Conservation (phyloP, 1,140 invertebrate species). For the Ridgeia piscesae region DNA sequence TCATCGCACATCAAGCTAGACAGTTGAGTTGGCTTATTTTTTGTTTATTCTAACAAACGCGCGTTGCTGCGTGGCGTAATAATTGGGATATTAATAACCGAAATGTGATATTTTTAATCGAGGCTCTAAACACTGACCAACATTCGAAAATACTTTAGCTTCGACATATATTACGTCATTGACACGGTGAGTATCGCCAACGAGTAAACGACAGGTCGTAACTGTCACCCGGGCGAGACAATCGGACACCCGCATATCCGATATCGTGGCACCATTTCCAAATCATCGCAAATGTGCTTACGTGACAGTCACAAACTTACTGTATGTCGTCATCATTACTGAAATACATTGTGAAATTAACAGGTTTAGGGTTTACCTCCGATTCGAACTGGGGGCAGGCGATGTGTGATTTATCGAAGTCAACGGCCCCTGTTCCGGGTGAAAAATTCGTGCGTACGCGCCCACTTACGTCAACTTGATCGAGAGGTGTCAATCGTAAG, state of each 20-base stretch:
- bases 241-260: neutral
- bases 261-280: neutral
- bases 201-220: neutral
- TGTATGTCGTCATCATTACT: neutral
- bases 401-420: neutral
- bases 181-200: neutral
- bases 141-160: neutral
- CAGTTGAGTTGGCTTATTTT: neutral
- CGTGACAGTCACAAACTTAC: neutral
- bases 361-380: neutral
- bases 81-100: neutral
- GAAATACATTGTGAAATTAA: neutral
- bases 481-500: neutral
- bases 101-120: neutral
- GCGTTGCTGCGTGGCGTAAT: neutral
- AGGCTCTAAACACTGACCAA: neutral
- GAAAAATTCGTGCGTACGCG: neutral
- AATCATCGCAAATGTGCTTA: neutral
- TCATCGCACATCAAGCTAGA: neutral
- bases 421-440: neutral
- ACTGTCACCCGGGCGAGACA: too few species aligned
- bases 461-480: neutral
- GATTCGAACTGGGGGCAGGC: neutral
- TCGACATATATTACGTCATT: neutral
- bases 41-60: neutral